Conservation (phyloP, 37 sponge, comb jelly and placozoan species). For the Chondrosia reniformis region DNA sequence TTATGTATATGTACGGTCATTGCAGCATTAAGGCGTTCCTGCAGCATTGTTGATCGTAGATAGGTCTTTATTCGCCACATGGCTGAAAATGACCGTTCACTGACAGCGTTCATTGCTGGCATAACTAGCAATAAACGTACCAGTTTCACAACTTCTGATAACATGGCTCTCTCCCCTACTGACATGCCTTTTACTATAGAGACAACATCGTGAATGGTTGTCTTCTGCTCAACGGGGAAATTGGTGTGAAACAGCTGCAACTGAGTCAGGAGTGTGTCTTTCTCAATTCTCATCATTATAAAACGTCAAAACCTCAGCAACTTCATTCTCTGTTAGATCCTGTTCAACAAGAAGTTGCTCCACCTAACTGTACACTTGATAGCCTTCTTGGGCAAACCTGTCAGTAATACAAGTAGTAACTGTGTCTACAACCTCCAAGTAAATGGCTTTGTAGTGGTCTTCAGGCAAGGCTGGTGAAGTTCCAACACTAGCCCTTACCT, state of each 20-base stretch:
- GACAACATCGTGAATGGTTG: conserved; percentile 13
- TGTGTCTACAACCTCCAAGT: conserved; percentile 16
- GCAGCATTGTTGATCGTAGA: conserved; percentile 9
- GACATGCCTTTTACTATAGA: conserved; percentile 2
- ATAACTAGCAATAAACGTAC: not conserved
- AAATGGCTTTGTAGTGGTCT: conserved; percentile 16
- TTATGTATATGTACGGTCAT: conserved; percentile 9
- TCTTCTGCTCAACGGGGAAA: not conserved
- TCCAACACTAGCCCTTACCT: conserved; percentile 2
- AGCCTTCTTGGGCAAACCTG: conserved; percentile 30
- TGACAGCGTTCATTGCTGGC: conserved; percentile 5
- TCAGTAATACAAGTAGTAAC: conserved; percentile 15
- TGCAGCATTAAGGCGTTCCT: conserved; percentile 1
- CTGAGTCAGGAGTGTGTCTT: conserved; percentile 18
- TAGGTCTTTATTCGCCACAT: conserved; percentile 11
- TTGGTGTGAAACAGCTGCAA: conserved; percentile 21
- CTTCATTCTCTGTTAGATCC: not conserved
- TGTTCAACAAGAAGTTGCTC: not conserved
- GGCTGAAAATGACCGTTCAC: conserved; percentile 15
- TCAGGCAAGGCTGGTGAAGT: not conserved
- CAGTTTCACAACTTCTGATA: not conserved
- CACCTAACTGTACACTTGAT: conserved; percentile 20
- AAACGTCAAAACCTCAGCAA: not conserved
- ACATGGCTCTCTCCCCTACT: not conserved
- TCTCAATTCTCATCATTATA: conserved; percentile 17